phyloP scores from a whole-genome alignment of 2,797 vertebrate species.

The Schizothorax lantsangensis region DNA sequence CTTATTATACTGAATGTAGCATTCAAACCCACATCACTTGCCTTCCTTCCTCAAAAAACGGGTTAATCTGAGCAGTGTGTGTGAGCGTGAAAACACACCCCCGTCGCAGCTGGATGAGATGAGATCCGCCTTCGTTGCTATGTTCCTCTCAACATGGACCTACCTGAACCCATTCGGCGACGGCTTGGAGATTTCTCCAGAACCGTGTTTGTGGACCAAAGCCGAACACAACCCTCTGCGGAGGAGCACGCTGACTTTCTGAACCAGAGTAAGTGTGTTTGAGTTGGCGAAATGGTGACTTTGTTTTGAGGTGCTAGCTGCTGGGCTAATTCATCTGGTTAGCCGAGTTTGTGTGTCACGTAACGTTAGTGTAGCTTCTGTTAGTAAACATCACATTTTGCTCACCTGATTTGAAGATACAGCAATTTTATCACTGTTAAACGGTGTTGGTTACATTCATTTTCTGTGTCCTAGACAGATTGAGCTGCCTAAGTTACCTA shows the following conservation, averaged over 20 bases:
- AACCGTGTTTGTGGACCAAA: slow-evolving; percentile 76
- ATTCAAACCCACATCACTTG: neutral
- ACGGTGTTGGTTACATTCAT: neutral
- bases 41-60: neutral
- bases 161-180: slow-evolving; percentile 74
- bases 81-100: neutral
- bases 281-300: neutral
- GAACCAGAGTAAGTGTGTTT: slow-evolving; percentile 66
- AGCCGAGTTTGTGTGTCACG: neutral
- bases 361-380: neutral
- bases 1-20: neutral
- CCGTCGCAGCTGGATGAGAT: slow-evolving; percentile 9
- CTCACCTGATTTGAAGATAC: neutral
- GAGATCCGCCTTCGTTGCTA: slow-evolving; percentile 43
- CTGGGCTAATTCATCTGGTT: slow-evolving; percentile 20
- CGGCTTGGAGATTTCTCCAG: slow-evolving; percentile 79
- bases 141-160: slow-evolving; percentile 69
- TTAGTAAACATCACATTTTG: neutral
- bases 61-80: slow-evolving; percentile 11
- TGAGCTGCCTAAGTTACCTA: neutral
- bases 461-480: neutral
- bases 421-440: neutral
- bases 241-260: slow-evolving; percentile 66
- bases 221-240: slow-evolving; percentile 48
- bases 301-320: neutral